Evolutionary conservation across 2,113 vertebrate species (phyloP).

Genomic region (Heliornis fulica): DNA sequence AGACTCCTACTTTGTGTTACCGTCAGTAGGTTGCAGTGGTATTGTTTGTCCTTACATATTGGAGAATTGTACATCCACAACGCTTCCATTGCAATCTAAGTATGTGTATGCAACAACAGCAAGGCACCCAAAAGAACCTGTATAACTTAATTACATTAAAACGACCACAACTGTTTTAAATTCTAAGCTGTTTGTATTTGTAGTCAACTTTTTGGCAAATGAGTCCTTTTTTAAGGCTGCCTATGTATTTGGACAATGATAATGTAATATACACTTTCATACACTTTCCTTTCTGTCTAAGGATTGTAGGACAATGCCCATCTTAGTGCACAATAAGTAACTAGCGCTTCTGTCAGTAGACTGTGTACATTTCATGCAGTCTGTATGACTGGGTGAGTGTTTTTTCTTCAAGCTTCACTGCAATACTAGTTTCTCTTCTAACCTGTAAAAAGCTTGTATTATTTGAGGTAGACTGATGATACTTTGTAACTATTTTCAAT

Average conservation of each 20-base stretch:
- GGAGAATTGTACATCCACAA: background rate
- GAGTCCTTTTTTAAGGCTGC: background rate
- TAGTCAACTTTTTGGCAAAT: background rate
- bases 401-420: background rate
- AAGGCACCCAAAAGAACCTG: background rate
- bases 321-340: background rate
- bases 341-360: background rate
- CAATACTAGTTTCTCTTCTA: background rate
- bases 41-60: rapidly evolving
- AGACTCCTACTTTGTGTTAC: background rate
- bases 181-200: background rate
- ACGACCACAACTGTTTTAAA: background rate
- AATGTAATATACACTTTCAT: background rate
- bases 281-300: background rate
- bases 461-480: background rate
- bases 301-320: background rate
- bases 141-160: background rate
- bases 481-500: background rate
- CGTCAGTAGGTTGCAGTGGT: background rate
- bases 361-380: background rate
- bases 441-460: background rate
- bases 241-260: background rate
- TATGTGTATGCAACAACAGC: background rate
- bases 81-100: background rate
- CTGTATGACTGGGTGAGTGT: rapidly evolving